phyloP scores from a whole-genome alignment of 2,888 invertebrate genomes.

The Ferdinandea cuprea region DNA sequence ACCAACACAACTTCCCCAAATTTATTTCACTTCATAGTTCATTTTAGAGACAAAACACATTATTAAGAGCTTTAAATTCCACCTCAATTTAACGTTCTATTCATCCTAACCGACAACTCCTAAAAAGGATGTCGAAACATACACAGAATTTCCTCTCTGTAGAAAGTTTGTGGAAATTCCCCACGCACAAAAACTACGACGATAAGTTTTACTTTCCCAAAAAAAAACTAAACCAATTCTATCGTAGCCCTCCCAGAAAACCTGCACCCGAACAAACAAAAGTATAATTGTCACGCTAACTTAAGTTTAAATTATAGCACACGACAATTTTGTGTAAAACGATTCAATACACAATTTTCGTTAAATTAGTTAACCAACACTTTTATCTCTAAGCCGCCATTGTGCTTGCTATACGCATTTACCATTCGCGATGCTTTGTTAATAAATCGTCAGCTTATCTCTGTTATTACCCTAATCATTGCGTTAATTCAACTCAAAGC shows the following conservation, averaged over 20 bases:
- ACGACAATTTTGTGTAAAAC: slow-evolving; percentile 26
- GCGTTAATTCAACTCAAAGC: slow-evolving; percentile 62
- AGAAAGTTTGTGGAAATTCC: neutral
- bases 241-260: neutral
- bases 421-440: slow-evolving; percentile 8
- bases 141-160: neutral
- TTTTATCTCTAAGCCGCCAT: neutral
- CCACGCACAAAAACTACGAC: neutral
- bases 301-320: slow-evolving; percentile 19
- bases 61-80: too few relatives aligned
- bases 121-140: too few relatives aligned
- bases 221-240: neutral
- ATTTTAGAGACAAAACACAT: too few relatives aligned
- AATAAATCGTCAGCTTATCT: slow-evolving; percentile 55
- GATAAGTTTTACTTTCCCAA: neutral
- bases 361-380: slow-evolving; percentile 31
- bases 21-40: too few relatives aligned
- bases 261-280: neutral
- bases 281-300: slow-evolving; percentile 21
- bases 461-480: slow-evolving; percentile 49
- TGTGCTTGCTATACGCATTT: neutral
- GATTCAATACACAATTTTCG: slow-evolving; percentile 39
- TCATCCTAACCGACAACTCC: too few relatives aligned
- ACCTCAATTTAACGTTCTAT: too few relatives aligned
- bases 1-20: too few relatives aligned